phyloP scores from a whole-genome alignment of 2,797 vertebrate genomes.

The Coluber constrictor region DNA sequence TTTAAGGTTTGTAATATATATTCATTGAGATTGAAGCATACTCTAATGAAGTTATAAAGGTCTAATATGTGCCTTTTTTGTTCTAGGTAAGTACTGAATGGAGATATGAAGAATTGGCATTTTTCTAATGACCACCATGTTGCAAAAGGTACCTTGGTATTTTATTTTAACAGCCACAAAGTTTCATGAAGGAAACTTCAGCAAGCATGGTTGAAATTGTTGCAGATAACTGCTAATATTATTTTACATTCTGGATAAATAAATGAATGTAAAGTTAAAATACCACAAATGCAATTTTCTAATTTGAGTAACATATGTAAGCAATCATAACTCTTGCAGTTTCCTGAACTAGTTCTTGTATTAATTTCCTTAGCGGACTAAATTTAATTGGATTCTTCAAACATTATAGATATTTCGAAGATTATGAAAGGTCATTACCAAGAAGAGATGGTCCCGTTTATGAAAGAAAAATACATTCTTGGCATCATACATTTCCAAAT shows the following conservation, averaged over 20 bases:
- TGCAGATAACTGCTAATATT: slow-evolving; percentile 10
- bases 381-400: background rate
- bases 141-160: slow-evolving; percentile 75
- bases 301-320: background rate
- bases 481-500: background rate
- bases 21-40: background rate
- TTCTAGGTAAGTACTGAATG: slow-evolving; percentile 77
- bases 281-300: background rate
- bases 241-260: background rate
- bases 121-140: slow-evolving; percentile 76
- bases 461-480: background rate
- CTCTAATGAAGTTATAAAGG: slow-evolving; percentile 6
- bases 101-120: slow-evolving; percentile 70
- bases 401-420: background rate
- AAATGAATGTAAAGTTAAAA: background rate
- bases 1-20: background rate
- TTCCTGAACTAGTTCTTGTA: background rate
- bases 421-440: background rate
- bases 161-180: slow-evolving; percentile 28
- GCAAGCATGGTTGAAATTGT: background rate
- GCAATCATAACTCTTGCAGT: background rate
- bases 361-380: rapidly evolving
- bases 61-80: slow-evolving; percentile 36
- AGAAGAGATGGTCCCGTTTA: background rate
- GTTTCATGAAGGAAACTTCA: background rate